Evolutionary conservation across 2,888 invertebrate genomes (phyloP).

Genomic region (Polyommatus icarus): DNA sequence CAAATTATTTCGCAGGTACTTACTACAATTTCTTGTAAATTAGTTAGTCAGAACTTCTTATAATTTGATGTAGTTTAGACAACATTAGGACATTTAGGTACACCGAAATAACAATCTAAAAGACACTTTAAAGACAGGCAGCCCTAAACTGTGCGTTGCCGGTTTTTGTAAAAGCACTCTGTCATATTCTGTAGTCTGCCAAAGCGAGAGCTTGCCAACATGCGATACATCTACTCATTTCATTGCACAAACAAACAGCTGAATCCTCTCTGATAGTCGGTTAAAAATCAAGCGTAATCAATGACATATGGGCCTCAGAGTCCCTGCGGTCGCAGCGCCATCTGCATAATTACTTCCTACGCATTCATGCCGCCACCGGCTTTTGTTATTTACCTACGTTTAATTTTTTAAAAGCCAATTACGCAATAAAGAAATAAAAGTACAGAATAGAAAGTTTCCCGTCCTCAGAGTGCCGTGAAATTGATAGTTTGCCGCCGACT

Average conservation of each 20-base stretch:
- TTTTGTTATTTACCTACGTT: constrained; percentile 59
- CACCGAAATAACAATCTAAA: too few relatives aligned
- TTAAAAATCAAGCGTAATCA: constrained; percentile 9
- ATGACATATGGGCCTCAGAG: constrained; percentile 41
- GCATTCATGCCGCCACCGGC: constrained; percentile 58
- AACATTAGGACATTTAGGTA: too few relatives aligned
- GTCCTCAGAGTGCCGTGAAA: constrained; percentile 66
- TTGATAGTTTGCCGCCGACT: constrained; percentile 57
- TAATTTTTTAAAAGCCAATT: constrained; percentile 68
- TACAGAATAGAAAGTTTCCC: constrained; percentile 65
- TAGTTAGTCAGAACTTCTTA: too few relatives aligned
- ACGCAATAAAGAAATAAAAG: constrained; percentile 66
- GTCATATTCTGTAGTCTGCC: too few relatives aligned
- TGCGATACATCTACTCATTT: too few relatives aligned
- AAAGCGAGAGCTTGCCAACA: too few relatives aligned
- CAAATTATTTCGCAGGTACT: too few relatives aligned
- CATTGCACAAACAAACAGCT: neutral
- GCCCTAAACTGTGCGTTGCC: too few relatives aligned
- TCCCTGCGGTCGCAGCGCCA: constrained; percentile 58
- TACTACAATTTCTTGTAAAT: too few relatives aligned
- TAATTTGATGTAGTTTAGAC: too few relatives aligned
- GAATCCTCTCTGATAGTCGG: neutral
- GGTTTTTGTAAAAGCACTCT: too few relatives aligned
- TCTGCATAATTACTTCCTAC: constrained; percentile 76
- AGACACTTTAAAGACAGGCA: too few relatives aligned